phyloP scores from a whole-genome alignment of 2,888 invertebrate species.

The Drosophila pseudotalamancana region DNA sequence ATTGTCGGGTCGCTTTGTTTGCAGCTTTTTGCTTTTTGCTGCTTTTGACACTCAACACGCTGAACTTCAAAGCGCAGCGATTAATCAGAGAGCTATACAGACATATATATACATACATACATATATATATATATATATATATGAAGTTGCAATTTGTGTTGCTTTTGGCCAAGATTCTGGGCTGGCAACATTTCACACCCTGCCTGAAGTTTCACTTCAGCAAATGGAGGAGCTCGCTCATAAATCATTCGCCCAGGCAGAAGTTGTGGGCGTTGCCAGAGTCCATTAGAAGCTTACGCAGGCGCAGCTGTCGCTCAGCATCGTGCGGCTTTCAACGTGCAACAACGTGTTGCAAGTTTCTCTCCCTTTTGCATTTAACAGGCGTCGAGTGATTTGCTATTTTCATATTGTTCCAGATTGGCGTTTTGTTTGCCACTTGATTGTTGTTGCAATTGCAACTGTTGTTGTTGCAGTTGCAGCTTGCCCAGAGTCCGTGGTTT shows the following conservation, averaged over 20 bases:
- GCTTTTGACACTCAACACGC: constrained; percentile 59
- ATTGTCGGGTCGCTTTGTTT: constrained; percentile 42
- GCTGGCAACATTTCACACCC: constrained; percentile 51
- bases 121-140: background rate
- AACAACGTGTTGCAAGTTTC: constrained; percentile 32
- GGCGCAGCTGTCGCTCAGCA: constrained; percentile 56
- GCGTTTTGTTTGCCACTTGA: constrained; percentile 60
- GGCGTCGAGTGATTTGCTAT: constrained; percentile 63
- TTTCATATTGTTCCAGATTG: constrained; percentile 59
- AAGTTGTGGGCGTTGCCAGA: constrained; percentile 69
- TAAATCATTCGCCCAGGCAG: constrained; percentile 66
- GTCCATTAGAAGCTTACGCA: constrained; percentile 78
- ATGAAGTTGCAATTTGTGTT: constrained; percentile 51
- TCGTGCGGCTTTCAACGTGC: background rate
- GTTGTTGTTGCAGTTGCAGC: constrained; percentile 32
- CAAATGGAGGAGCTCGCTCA: constrained; percentile 45
- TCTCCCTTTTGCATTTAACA: constrained; percentile 54
- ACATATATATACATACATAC: background rate
- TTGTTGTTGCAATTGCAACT: constrained; percentile 21
- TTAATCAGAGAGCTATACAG: constrained; percentile 36
- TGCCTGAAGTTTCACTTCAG: constrained; percentile 44
- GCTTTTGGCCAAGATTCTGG: constrained; percentile 36
- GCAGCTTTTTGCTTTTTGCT: constrained; percentile 50
- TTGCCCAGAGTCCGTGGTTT: constrained; percentile 50
- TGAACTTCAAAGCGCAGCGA: constrained; percentile 60